These are phyloP conservation scores for Thaumetopoea pityocampa DNA, from an alignment of 1,140 invertebrate genomes.

Conservation along the genomic window DNA sequence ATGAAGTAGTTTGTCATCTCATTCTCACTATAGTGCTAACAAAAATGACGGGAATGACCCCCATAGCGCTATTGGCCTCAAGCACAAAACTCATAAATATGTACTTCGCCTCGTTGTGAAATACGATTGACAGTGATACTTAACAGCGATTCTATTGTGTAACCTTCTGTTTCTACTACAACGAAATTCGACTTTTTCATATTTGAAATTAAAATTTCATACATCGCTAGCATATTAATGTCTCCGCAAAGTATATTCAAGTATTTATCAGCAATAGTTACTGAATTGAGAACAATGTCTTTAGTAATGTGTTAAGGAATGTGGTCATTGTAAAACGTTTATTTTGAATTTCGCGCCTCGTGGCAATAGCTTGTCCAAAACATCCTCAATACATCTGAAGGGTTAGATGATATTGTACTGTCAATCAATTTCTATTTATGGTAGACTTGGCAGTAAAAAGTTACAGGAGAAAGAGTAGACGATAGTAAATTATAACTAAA, in stretches of 20 bases:
- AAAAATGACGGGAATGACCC: conserved; percentile 4
- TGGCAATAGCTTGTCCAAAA: conserved; percentile 21
- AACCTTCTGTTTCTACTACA: conserved; percentile 7
- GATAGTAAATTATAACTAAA: too few species aligned
- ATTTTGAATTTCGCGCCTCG: conserved; percentile 23
- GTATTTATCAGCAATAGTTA: conserved; percentile 4
- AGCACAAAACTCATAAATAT: conserved; percentile 18
- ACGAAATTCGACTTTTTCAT: not conserved
- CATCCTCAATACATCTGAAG: conserved; percentile 24
- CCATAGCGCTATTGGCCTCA: conserved; percentile 4
- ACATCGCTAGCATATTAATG: conserved; percentile 6
- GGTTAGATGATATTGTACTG: conserved; percentile 7
- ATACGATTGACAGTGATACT: conserved; percentile 14
- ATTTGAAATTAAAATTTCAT: not conserved
- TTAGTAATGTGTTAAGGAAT: conserved; percentile 1
- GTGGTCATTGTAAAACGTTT: conserved; percentile 18
- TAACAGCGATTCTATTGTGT: conserved; percentile 11
- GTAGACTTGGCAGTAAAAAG: too few species aligned
- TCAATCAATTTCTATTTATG: conserved; percentile 9
- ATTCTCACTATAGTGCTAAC: not conserved
- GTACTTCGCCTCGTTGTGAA: conserved; percentile 9
- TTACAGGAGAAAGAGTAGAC: too few species aligned
- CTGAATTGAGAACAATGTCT: not conserved
- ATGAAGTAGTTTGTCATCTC: too few species aligned
- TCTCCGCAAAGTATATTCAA: too few species aligned